Evolutionary conservation across 2,113 vertebrate genomes (phyloP).

Genomic region (Epinephelus fuscoguttatus): DNA sequence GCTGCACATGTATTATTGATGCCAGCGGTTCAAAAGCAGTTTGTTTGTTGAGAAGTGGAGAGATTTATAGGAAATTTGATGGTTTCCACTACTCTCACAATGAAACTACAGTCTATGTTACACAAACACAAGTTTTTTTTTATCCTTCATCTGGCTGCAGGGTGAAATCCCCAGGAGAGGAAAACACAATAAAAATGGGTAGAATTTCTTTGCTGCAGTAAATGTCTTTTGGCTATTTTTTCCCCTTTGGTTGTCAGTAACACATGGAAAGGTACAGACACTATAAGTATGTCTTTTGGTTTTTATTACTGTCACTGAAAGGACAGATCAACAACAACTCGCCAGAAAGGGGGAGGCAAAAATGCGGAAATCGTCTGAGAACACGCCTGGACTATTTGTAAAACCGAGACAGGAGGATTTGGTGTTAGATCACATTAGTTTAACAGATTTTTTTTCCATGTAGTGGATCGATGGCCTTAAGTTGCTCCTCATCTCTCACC

Average conservation of each 20-base stretch:
- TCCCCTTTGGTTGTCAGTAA: conserved; percentile 1
- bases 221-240: neutral
- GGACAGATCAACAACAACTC: neutral
- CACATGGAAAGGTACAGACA: neutral
- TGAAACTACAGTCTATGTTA: conserved; percentile 44
- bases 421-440: neutral
- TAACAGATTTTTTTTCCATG: conserved; percentile 1
- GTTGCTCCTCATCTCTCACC: conserved; percentile 25
- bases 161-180: conserved; percentile 35
- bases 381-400: neutral
- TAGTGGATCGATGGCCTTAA: conserved; percentile 20
- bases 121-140: conserved; percentile 42
- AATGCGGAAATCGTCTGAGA: neutral
- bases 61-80: conserved; percentile 57
- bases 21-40: conserved; percentile 47
- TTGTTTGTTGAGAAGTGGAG: conserved; percentile 49
- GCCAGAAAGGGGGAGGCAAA: neutral
- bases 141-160: conserved; percentile 46
- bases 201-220: conserved; percentile 16
- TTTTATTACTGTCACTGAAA: conserved; percentile 8
- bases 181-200: conserved; percentile 47
- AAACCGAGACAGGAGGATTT: neutral
- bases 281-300: neutral
- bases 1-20: conserved; percentile 65
- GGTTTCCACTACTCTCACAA: conserved; percentile 47